phyloP scores from a whole-genome alignment of 2,888 invertebrate genomes.

The Xiphydria camelus region DNA sequence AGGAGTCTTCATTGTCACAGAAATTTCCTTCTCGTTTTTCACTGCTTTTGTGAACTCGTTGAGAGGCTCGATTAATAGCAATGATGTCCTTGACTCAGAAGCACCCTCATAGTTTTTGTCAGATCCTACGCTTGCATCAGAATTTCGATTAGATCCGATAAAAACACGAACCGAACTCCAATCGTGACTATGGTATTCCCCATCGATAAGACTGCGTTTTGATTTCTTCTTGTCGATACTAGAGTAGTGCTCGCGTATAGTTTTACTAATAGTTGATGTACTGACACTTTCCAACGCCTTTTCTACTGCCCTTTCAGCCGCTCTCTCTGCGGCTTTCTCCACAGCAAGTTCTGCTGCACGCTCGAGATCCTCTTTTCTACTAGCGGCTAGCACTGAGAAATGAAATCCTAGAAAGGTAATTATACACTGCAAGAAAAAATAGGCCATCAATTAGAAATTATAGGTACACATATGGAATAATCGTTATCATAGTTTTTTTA shows the following conservation, averaged over 20 bases:
- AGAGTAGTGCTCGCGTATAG: conserved; percentile 43
- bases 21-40: conserved; percentile 76
- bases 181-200: conserved; percentile 15
- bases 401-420: conserved; percentile 15
- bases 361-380: conserved; percentile 40
- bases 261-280: conserved; percentile 38
- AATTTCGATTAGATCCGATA: conserved; percentile 14
- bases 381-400: conserved; percentile 17
- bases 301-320: conserved; percentile 51
- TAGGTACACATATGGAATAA: too few relatives aligned
- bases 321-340: conserved; percentile 50
- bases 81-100: background rate
- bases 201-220: conserved; percentile 3
- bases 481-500: too few relatives aligned
- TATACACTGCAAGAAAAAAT: conserved; percentile 10
- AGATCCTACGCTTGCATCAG: conserved; percentile 1
- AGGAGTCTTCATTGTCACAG: conserved; percentile 77
- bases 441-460: background rate
- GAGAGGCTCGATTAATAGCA: background rate
- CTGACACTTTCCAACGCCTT: conserved; percentile 47
- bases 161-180: conserved; percentile 11
- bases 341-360: conserved; percentile 51
- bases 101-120: conserved; percentile 4
- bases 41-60: too few relatives aligned
- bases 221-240: conserved; percentile 35